Evolutionary conservation across 1,140 invertebrate genomes (phyloP).

Genomic region (Teleopsis dalmanni): DNA sequence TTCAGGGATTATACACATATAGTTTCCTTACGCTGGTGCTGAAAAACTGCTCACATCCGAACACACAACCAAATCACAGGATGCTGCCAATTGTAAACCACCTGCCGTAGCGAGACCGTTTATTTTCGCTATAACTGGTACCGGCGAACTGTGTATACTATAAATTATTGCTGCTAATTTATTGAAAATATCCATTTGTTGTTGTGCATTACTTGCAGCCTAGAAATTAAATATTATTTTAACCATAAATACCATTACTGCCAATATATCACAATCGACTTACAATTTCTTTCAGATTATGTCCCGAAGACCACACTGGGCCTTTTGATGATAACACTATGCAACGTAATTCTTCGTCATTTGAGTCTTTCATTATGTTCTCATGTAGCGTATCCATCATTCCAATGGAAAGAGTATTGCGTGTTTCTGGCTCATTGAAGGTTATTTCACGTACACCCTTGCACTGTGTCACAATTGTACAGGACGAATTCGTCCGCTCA

Average conservation of each 20-base stretch:
- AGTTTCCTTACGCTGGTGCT: constrained; percentile 73
- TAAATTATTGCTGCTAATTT: constrained; percentile 67
- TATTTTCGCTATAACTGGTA: constrained; percentile 75
- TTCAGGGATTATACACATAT: too few species aligned
- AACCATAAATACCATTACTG: background rate
- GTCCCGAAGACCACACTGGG: constrained; percentile 85
- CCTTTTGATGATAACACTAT: constrained; percentile 68
- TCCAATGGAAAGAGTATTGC: constrained; percentile 64
- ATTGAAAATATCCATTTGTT: constrained; percentile 48
- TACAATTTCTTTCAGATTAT: constrained; percentile 87
- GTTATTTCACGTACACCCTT: constrained; percentile 44
- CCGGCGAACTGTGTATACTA: constrained; percentile 57
- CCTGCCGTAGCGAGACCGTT: constrained; percentile 89
- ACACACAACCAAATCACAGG: constrained; percentile 87
- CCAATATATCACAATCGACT: too few species aligned
- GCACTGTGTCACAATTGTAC: too few species aligned
- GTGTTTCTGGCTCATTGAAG: constrained; percentile 39
- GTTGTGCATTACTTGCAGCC: background rate
- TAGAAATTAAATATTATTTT: constrained; percentile 1
- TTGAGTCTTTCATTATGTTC: constrained; percentile 51
- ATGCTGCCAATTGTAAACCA: constrained; percentile 87
- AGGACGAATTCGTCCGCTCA: too few species aligned
- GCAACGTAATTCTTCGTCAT: constrained; percentile 56
- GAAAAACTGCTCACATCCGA: constrained; percentile 77
- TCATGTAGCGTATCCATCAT: constrained; percentile 60